phyloP scores from a whole-genome alignment of 2,888 invertebrate species.

The Dicyrtomina minuta region DNA sequence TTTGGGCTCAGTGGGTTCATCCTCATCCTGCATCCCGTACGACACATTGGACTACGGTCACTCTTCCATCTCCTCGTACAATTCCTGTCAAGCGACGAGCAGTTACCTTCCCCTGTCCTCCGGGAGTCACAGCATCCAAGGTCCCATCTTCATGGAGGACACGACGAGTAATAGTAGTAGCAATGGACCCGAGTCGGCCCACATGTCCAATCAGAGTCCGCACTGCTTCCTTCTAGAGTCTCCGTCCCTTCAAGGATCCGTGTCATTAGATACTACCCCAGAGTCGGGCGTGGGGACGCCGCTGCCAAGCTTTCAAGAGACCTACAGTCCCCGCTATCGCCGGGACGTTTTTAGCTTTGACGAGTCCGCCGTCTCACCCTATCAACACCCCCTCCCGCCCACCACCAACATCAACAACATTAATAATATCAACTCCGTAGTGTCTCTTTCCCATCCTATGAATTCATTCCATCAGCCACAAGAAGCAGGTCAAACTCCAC shows the following conservation, averaged over 20 bases:
- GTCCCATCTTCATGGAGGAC: constrained; percentile 53
- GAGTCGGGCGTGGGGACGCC: constrained; percentile 45
- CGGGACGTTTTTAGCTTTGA: constrained; percentile 53
- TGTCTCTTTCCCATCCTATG: constrained; percentile 39
- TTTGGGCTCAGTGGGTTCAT: constrained; percentile 54
- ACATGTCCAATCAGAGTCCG: constrained; percentile 42
- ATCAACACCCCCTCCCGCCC: constrained; percentile 42
- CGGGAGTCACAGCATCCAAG: constrained; percentile 33
- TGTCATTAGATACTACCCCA: constrained; percentile 44
- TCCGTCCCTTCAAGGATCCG: constrained; percentile 48
- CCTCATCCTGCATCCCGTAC: constrained; percentile 62
- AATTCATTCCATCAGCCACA: constrained; percentile 39
- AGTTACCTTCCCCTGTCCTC: constrained; percentile 16
- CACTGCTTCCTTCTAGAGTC: constrained; percentile 51
- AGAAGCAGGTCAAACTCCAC: neutral
- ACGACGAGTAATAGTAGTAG: constrained; percentile 50
- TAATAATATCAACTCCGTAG: constrained; percentile 17
- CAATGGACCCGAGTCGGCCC: constrained; percentile 44
- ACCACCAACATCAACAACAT: constrained; percentile 22
- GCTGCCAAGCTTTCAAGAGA: constrained; percentile 67
- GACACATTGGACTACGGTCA: constrained; percentile 38
- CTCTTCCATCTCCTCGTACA: constrained; percentile 69
- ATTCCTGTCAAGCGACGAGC: constrained; percentile 53
- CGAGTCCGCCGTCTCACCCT: constrained; percentile 51
- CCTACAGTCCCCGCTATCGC: constrained; percentile 73